Evolutionary conservation across 2,113 vertebrate genomes (phyloP), one percentile per base, ranked within the genome.

Genomic region (Aythya baeri): DNA sequence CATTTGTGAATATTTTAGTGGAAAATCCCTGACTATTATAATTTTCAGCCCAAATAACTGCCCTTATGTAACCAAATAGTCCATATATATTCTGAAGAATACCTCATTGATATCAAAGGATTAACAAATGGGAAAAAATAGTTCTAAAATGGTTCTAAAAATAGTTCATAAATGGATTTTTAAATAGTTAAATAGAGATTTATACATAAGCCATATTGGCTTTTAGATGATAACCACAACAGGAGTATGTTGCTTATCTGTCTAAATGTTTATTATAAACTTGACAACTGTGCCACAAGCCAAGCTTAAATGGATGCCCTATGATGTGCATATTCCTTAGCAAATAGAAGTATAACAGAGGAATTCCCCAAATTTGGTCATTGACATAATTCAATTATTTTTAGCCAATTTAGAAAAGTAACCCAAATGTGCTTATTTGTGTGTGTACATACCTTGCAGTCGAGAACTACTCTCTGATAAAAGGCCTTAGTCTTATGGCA

Each of bases 181-280:
- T 91, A 54, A 80, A 61, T 13, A 59, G 43, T 23, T 93, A 91
- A 84, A 78, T 80, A 89, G 54, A 94, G 14, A 89, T 82, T 76
- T 91, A 79, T 44, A 95, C 38, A 54, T 54, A 36, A 84, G 54
- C 57, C 76, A 41, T 8, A 27, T 6, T 41, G 73, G 43, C 73
- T 76, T 57, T 78, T 27, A 81, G 29, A 21, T 71, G 46, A 75
- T 8, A 86, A 32, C 70, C 43, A 77, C 50, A 46, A 36, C 52
- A 83, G n/a, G 44, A 68, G 27, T 32, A 41, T 0, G 0, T 29
- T 86, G 70, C 66, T 97, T 54, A 50, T 43, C 61, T 81, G 26
- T 49, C 46, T 67, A 43, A 57, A 67, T 18, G 29, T 38, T 68
- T 71, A 18, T 7, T 50, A 50, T 20, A 62, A 73, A 76, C 73